Evolutionary conservation across 2,113 vertebrate genomes (phyloP), one percentile per base, ranked within the genome.

Genomic region (Raja brachyura): DNA sequence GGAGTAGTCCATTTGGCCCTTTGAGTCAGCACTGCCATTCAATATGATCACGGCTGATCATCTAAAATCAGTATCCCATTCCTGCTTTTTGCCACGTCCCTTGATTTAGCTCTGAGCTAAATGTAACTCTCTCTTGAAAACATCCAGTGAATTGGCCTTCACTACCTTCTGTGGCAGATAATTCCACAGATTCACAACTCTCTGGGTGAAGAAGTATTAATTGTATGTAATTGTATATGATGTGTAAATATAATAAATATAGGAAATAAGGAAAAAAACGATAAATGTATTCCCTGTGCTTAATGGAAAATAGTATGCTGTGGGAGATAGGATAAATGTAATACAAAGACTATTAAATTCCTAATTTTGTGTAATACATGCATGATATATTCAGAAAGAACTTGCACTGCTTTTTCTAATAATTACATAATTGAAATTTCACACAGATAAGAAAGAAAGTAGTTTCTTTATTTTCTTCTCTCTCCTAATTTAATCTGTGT

Each of bases 271-370:
- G 18, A 88, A 63, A 85, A 59, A 88, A 66, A 88, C 20, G 18
- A 88, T 63, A 25, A 63, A 61, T n/a, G n/a, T 88, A 16, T 61
- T 63, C 56, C 28, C n/a, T 63, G 14, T 66, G 63, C 31, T 63
- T 66, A 61, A 88, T 88, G 59, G 83, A 88, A 85, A 88, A 31
- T 88, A 63, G 31, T 66, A 88, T 88, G 59, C 56, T 61, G 59
- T 63, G 59, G n/a, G 83, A 88, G 59, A 88, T 88, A 63, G 59
- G 54, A 85, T 7, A n/a, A 22, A 61, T 56, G 8, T 66, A 88
- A 63, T 61, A 31, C 39, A 31, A 88, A 88, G 59, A 88, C 83
- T 88, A 31, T 63, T 14, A 31, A 88, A 66, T 88, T 63, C n/a
- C 83, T 88, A 88, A 88, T 88, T 88, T n/a, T 31, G 16, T n/a